Percentiles rank a stretch among this genome's conserved stretches.
These are phyloP conservation scores for Chascanopsetta lugubris DNA, from an alignment of 2,113 vertebrate species.

Conservation along the genomic window DNA sequence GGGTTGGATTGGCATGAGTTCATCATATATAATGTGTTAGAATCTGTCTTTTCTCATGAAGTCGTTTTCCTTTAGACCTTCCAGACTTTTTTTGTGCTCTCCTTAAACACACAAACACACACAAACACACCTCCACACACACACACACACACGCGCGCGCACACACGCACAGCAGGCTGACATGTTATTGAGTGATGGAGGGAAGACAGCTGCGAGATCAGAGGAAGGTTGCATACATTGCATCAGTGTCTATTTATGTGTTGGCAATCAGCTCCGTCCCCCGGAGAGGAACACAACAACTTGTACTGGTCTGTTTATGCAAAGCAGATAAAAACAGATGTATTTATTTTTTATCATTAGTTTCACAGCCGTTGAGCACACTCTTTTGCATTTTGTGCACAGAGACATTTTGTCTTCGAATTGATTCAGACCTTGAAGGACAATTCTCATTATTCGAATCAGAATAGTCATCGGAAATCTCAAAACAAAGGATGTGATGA, in stretches of 20 bases:
- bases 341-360: constrained; percentile 34
- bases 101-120: not conserved
- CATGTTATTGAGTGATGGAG: constrained; percentile 12
- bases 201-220: constrained; percentile 55
- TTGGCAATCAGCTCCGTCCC: not conserved
- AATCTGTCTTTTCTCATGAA: not conserved
- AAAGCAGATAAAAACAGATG: constrained; percentile 44
- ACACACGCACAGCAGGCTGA: constrained; percentile 20
- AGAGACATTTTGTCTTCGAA: not conserved
- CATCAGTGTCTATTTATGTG: constrained; percentile 60
- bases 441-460: not conserved
- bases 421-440: not conserved
- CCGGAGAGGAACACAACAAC: constrained; percentile 26
- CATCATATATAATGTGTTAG: not conserved
- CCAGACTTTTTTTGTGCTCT: not conserved
- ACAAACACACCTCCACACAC: not conserved
- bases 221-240: constrained; percentile 30
- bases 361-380: not conserved
- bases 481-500: constrained; percentile 6
- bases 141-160: not conserved
- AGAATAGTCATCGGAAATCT: not conserved
- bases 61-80: not conserved
- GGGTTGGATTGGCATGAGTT: not conserved
- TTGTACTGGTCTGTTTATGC: constrained; percentile 12
- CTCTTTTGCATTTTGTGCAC: constrained; percentile 4